Evolutionary conservation across 2,113 vertebrate genomes (phyloP).

Genomic region (Rynchops niger): DNA sequence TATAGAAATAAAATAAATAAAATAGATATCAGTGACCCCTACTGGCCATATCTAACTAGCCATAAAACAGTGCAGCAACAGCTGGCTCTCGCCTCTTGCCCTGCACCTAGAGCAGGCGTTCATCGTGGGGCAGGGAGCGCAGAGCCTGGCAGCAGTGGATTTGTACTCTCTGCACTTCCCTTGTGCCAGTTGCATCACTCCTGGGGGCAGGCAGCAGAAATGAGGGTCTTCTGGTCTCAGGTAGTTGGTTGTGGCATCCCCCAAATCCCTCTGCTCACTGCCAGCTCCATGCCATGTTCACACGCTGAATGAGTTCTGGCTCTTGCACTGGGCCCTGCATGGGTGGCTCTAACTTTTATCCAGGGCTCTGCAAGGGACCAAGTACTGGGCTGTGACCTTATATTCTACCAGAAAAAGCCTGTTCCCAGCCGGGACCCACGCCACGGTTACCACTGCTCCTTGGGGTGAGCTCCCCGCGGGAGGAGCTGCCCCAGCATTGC

Average conservation of each 20-base stretch:
- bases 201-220: neutral
- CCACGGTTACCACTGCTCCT: neutral
- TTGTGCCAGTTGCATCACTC: neutral
- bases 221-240: neutral
- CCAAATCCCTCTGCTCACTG: neutral
- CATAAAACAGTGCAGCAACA: neutral
- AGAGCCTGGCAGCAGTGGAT: neutral
- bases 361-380: neutral
- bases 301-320: rapidly evolving
- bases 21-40: slow-evolving; percentile 46
- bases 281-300: neutral
- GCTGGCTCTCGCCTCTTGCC: neutral
- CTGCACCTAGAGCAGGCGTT: neutral
- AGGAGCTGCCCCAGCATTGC: neutral
- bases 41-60: slow-evolving; percentile 17
- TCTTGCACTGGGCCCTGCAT: neutral
- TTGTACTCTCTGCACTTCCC: neutral
- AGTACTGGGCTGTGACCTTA: neutral
- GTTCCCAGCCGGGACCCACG: neutral
- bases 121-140: rapidly evolving
- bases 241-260: neutral
- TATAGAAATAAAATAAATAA: slow-evolving; percentile 7
- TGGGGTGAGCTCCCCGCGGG: neutral
- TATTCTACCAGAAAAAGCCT: neutral
- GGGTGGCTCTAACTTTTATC: neutral